Percentiles rank a stretch among this genome's conserved stretches.
phyloP scores from a whole-genome alignment of 2,113 vertebrate genomes.

The Pygathrix nemaeus region DNA sequence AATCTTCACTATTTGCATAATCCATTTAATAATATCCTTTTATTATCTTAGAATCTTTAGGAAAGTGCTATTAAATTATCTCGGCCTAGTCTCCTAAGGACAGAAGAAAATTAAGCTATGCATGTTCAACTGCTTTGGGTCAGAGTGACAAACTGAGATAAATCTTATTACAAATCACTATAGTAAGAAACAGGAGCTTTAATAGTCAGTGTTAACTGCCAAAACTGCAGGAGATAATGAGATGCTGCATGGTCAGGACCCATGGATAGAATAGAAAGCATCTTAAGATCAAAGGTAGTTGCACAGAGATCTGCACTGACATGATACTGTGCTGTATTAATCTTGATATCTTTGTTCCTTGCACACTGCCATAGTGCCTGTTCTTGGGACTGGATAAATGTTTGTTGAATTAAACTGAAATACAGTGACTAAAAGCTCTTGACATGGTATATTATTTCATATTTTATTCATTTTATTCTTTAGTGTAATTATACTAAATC shows the following conservation, averaged over 20 bases:
- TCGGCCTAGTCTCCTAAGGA: not conserved
- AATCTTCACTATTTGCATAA: constrained; percentile 36
- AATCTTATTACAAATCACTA: not conserved
- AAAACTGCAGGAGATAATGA: not conserved
- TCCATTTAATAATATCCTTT: constrained; percentile 5
- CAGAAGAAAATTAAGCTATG: not conserved
- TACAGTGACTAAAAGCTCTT: constrained; percentile 8
- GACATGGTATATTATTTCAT: not conserved
- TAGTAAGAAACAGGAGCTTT: not conserved
- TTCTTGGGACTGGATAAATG: not conserved
- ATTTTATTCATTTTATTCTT: constrained; percentile 52
- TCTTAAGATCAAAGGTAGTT: not conserved
- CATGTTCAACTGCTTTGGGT: not conserved
- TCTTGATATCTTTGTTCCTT: not conserved
- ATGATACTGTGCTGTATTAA: not conserved
- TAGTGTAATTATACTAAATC: not conserved
- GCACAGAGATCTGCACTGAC: not conserved
- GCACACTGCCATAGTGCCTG: not conserved
- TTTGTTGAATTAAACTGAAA: constrained; percentile 33
- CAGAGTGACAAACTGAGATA: constrained; percentile 8
- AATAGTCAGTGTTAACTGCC: not conserved
- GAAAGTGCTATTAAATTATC: constrained; percentile 25
- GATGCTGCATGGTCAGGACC: not conserved
- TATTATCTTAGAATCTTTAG: not conserved
- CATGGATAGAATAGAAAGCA: not conserved